A percentile compares a stretch with the other conserved stretches of the same genome.
These are phyloP conservation scores for Girardia tigrina DNA, from an alignment of 2,888 invertebrate species.

Conservation along the genomic window DNA sequence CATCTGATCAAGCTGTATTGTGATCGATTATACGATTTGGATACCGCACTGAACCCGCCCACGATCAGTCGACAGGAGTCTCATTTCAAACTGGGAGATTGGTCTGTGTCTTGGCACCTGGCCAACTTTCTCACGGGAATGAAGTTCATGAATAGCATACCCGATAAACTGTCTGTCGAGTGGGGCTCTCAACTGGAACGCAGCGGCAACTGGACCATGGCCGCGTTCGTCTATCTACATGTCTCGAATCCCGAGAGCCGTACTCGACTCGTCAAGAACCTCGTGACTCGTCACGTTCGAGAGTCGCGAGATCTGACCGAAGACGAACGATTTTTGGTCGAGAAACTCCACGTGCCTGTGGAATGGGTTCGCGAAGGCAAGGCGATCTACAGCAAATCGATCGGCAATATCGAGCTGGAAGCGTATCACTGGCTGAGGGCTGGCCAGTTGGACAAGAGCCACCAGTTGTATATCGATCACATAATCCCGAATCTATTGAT, in stretches of 20 bases:
- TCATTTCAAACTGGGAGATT: background rate
- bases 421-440: background rate
- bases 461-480: background rate
- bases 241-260: background rate
- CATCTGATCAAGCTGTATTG: background rate
- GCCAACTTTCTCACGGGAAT: background rate
- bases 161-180: background rate
- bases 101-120: background rate
- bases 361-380: background rate
- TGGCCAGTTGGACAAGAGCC: background rate
- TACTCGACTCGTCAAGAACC: background rate
- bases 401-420: background rate
- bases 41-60: background rate
- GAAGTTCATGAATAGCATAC: background rate
- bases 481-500: background rate
- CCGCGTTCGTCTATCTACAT: background rate
- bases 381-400: background rate
- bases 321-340: background rate
- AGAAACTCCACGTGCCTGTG: background rate
- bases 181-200: background rate
- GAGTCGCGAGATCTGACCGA: background rate
- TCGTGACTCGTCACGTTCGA: background rate
- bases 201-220: background rate
- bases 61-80: background rate
- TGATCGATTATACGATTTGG: background rate